A percentile compares a stretch with the other conserved stretches of the same genome.
Conservation (phyloP, 2,888 invertebrate genomes). For the Sinotaia quadrata region DNA sequence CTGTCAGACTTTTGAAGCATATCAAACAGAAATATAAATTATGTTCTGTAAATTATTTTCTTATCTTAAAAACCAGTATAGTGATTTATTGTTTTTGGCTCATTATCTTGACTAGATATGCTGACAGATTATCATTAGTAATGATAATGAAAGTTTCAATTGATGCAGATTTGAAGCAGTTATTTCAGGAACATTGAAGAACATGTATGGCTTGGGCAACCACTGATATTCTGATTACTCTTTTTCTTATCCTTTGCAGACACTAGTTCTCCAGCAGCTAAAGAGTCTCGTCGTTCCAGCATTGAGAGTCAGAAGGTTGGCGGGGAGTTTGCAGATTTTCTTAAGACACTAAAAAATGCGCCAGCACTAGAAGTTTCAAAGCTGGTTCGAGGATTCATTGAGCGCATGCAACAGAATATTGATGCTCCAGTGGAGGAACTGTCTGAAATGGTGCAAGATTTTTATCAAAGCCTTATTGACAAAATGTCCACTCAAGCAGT, state of each 20-base stretch:
- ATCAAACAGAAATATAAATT: too few relatives aligned
- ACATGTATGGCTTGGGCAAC: too few relatives aligned
- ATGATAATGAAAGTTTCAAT: too few relatives aligned
- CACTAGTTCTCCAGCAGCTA: constrained; percentile 27
- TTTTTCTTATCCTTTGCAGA: neutral
- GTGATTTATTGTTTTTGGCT: too few relatives aligned
- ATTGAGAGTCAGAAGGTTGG: constrained; percentile 72
- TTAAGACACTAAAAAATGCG: constrained; percentile 67
- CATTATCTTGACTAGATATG: too few relatives aligned
- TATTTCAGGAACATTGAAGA: too few relatives aligned
- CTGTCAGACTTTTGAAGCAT: too few relatives aligned
- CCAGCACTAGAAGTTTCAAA: constrained; percentile 76
- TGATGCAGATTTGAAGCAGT: too few relatives aligned
- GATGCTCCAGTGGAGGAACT: constrained; percentile 75
- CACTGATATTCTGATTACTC: too few relatives aligned
- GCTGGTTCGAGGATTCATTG: constrained; percentile 76
- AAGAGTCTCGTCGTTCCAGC: constrained; percentile 51
- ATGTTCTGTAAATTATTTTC: too few relatives aligned
- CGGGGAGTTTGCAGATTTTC: constrained; percentile 71
- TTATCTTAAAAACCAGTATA: too few relatives aligned
- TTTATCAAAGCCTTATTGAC: constrained; percentile 85
- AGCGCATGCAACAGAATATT: constrained; percentile 72
- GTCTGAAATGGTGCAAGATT: constrained; percentile 91
- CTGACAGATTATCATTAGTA: too few relatives aligned
- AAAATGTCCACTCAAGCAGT: constrained; percentile 77